phyloP scores from a whole-genome alignment of 35 echinoderm and acorn worm genomes.

The Diadema setosum region DNA sequence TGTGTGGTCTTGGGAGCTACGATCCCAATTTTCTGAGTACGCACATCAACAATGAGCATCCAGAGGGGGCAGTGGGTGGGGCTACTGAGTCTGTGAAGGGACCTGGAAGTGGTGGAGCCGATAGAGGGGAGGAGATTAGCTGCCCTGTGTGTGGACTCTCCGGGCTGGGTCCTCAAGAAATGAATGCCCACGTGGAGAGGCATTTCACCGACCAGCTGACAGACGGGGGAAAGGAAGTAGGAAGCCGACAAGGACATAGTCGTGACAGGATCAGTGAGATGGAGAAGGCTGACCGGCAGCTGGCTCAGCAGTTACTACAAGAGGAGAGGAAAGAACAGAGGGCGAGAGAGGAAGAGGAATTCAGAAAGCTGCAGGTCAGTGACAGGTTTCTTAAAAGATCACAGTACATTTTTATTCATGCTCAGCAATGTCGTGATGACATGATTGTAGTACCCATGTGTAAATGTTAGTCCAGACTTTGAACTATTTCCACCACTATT shows the following conservation, averaged over 20 bases:
- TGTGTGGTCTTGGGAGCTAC: slow-evolving; percentile 79
- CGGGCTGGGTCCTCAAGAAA: background rate
- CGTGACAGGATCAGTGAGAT: background rate
- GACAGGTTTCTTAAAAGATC: background rate
- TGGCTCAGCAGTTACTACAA: slow-evolving; percentile 46
- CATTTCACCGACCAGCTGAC: slow-evolving; percentile 52
- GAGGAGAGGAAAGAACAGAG: slow-evolving; percentile 58
- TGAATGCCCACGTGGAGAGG: slow-evolving; percentile 68
- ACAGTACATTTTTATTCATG: background rate
- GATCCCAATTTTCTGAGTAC: slow-evolving; percentile 36
- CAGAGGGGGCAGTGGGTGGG: background rate
- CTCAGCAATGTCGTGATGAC: no score
- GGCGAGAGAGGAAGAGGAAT: slow-evolving; percentile 17
- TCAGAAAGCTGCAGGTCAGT: background rate
- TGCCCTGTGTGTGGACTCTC: slow-evolving; percentile 65
- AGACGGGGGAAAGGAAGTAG: background rate
- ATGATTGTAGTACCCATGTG: no score
- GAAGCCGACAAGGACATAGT: no score
- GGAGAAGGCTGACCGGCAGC: background rate
- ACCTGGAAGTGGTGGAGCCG: background rate
- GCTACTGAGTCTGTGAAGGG: background rate
- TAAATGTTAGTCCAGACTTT: no score
- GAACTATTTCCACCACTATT: no score
- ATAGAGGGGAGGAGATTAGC: background rate
- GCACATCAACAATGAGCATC: slow-evolving; percentile 74